Evolutionary conservation across 2,113 vertebrate genomes (phyloP), one percentile per base, ranked within the genome.

Genomic region (Diadophis punctatus): DNA sequence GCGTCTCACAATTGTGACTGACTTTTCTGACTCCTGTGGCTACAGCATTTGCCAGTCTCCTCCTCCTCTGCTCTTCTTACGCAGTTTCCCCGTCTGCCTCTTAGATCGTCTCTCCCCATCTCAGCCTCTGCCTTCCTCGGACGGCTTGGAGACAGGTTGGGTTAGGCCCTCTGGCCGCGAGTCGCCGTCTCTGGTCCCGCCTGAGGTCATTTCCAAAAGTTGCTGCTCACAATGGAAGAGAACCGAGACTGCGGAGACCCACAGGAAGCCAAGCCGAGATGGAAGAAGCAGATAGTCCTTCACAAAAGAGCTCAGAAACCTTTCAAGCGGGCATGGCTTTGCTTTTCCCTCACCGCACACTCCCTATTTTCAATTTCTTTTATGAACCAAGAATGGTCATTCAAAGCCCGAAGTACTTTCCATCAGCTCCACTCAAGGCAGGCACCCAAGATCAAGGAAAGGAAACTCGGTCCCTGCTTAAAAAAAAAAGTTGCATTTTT

Each of bases 141-240:
- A 95, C 94, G 94, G 93, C 94, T 12, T 95, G 97, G 96, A 96
- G 96, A 96, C 97, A 96, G 97, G 92, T 96, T 92, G 96, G 96
- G 96, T 97, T 96, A 96, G 96, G 97, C 96, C 96, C 94, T 95
- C 94, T 94, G 96, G 91, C 96, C 95, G 68, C 93, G 95, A 95
- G 97, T 96, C 96, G 95, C 96, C 94, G 93, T 93, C 96, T 84
- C 96, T 95, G 96, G 90, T 93, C 95, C 93, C 0, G 95, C 96
- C 96, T 96, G 95, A 97, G 96, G 97, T 97, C 96, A 97, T 96
- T 97, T 97, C 96, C 97, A 96, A 97, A 90, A 94, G 91, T 91
- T 90, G 0, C 96, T 93, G 91, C 89, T 93, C 96, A 96, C 96
- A 97, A 96, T 96, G 96, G 94, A 95, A 95, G 96, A 91, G 95